Evolutionary conservation across 2,797 vertebrate genomes (phyloP), one percentile per base, ranked within the genome.

Genomic region (Novumbra hubbsi): DNA sequence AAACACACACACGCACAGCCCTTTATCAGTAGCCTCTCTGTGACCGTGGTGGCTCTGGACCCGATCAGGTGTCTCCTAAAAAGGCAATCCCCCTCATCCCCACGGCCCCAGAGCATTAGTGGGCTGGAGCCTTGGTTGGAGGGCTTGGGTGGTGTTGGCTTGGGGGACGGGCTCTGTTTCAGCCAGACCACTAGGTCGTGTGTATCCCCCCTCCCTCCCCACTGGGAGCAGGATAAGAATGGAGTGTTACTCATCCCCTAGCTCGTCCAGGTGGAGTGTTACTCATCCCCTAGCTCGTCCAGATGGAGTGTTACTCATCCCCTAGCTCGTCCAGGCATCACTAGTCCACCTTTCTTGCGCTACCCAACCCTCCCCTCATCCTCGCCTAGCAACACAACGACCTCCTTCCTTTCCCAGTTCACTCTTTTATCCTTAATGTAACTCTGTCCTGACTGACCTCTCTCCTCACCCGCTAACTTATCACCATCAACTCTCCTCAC

Each of bases 21-120:
- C 74, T 73, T 90, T 92, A 92, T 94, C 92, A 87, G 83, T 67
- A 73, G 87, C 82, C 82, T 88, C 88, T 90, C 89, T 91, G 88
- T 92, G 88, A 11, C 41, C 79, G 64, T 67, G 81, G 63, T 76
- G 79, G 9, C 73, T 76, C 79, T 81, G 74, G 79, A 76, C 88
- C 82, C 68, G 84, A 88, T 91, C 87, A 93, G 90, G 90, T 90
- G 88, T 90, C 90, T 92, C 94, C 93, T 93, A 94, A 95, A 94
- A 94, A 93, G 94, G 94, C 85, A 93, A 93, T 90, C 85, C 87
- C 87, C 87, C 77, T 76, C 64, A 81, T 86, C 84, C 82, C 86
- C 75, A 72, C 60, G 28, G 60, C 48, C 52, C 32, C 49, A 27
- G 52, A 52, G 81, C 73, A 76, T 77, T 76, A 73, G 72, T 84